These are phyloP conservation scores for Graptemys geographica DNA, from an alignment of 2,797 vertebrate genomes.

Conservation along the genomic window DNA sequence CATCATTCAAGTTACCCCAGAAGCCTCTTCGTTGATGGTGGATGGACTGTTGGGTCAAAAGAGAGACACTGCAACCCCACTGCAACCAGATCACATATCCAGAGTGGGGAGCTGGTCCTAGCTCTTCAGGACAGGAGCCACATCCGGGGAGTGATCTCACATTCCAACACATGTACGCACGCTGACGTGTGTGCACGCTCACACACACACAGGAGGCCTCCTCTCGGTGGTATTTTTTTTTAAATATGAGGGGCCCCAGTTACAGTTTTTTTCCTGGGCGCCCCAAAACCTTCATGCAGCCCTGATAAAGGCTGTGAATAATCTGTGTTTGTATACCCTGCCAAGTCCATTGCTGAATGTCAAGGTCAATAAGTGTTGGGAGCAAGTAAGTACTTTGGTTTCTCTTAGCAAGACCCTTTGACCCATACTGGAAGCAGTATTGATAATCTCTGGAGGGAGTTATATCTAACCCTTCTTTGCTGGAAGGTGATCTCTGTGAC, in stretches of 20 bases:
- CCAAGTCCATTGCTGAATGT: not conserved
- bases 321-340: not conserved
- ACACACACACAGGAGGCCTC: not conserved
- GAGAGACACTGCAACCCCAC: too few species aligned
- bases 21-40: not conserved
- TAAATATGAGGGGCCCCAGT: not conserved
- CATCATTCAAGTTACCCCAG: not conserved
- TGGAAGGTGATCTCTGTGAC: not conserved
- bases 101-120: not conserved
- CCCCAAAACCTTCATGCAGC: not conserved
- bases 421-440: not conserved
- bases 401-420: not conserved
- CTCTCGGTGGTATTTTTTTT: not conserved
- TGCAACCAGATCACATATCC: too few species aligned
- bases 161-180: not conserved
- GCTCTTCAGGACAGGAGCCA: not conserved
- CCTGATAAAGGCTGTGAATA: not conserved
- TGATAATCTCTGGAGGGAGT: not conserved
- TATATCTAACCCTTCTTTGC: not conserved
- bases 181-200: not conserved
- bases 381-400: not conserved
- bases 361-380: not conserved
- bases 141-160: not conserved
- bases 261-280: not conserved
- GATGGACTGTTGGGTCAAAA: not conserved